Conservation (phyloP, 2,113 vertebrate genomes). For the Scalopus aquaticus region DNA sequence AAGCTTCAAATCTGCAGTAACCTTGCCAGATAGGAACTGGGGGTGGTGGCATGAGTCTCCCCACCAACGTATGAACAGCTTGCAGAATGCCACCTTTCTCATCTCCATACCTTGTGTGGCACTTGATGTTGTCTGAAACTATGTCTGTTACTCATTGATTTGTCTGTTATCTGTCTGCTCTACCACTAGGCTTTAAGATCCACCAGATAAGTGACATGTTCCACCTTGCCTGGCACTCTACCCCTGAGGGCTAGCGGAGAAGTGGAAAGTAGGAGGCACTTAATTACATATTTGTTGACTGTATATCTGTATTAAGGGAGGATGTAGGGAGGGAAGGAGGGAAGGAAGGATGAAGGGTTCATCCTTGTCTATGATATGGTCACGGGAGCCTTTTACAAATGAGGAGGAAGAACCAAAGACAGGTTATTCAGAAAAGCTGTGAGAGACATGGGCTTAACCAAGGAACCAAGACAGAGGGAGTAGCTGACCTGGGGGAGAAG, state of each 20-base stretch:
- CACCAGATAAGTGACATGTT: background rate
- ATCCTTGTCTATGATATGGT: background rate
- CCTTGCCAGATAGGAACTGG: background rate
- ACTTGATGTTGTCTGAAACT: background rate
- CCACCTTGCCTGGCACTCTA: background rate
- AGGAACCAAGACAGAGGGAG: background rate
- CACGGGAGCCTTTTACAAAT: background rate
- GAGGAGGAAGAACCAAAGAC: background rate
- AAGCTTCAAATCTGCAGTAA: background rate
- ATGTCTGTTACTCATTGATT: background rate
- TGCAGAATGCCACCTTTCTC: background rate
- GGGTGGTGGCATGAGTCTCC: background rate
- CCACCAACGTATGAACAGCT: background rate
- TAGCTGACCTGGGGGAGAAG: background rate
- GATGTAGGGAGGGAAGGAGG: background rate
- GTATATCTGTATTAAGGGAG: background rate
- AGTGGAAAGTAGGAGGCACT: background rate
- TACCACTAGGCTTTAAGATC: background rate
- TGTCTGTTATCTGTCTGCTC: background rate
- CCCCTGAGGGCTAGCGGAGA: background rate
- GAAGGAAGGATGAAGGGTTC: too few species aligned
- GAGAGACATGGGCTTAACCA: background rate
- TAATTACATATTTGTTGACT: background rate
- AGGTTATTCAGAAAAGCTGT: background rate
- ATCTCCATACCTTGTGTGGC: background rate